phyloP scores from a whole-genome alignment of 2,797 vertebrate genomes.

The Falco concolor region DNA sequence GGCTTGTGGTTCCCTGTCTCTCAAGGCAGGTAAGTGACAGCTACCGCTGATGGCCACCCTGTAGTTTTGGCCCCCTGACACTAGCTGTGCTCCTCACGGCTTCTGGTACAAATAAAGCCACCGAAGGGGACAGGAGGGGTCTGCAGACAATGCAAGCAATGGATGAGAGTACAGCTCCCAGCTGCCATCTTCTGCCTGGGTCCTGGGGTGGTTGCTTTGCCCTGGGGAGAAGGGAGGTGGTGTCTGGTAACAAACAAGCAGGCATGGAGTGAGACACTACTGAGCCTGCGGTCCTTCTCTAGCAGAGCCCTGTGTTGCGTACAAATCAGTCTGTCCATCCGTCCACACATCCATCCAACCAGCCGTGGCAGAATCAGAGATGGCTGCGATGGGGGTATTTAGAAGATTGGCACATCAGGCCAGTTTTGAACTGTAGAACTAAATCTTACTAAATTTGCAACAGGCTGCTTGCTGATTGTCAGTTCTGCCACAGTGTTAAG shows the following conservation, averaged over 20 bases:
- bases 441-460: neutral
- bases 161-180: neutral
- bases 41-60: neutral
- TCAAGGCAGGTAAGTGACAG: neutral
- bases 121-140: neutral
- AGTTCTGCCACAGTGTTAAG: neutral
- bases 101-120: neutral
- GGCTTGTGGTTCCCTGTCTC: neutral
- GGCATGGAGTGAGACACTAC: neutral
- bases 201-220: neutral
- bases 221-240: no score
- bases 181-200: neutral
- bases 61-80: neutral
- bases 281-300: neutral
- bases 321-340: fast-evolving
- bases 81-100: neutral
- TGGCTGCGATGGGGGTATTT: neutral
- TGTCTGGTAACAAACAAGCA: neutral
- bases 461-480: neutral
- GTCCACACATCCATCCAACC: neutral
- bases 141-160: neutral
- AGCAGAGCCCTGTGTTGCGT: neutral
- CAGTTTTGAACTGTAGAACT: neutral
- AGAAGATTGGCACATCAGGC: neutral
- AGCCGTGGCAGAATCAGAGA: neutral